Conservation (phyloP, 2,888 invertebrate species). For the Nomada fabriciana region DNA sequence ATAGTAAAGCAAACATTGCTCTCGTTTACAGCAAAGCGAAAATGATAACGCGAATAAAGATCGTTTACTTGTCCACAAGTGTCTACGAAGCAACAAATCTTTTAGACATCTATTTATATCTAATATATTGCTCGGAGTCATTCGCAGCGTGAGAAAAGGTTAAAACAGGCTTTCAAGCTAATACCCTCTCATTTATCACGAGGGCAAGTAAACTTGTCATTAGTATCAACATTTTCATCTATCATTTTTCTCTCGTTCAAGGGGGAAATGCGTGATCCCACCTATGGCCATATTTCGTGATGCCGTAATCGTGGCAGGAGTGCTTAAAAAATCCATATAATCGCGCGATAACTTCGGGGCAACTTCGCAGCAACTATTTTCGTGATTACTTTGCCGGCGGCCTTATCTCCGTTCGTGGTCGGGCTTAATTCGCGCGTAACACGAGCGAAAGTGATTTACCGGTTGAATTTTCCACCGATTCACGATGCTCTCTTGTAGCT, state of each 20-base stretch:
- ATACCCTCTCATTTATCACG: neutral
- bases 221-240: neutral
- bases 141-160: too few species aligned
- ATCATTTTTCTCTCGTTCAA: neutral
- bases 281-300: slow-evolving; percentile 16
- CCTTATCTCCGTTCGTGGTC: slow-evolving; percentile 39
- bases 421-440: slow-evolving; percentile 51
- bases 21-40: too few species aligned
- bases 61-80: too few species aligned
- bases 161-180: neutral
- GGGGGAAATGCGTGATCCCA: neutral
- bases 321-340: slow-evolving; percentile 51
- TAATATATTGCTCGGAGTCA: too few species aligned
- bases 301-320: slow-evolving; percentile 26
- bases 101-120: too few species aligned
- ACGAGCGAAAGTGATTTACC: slow-evolving; percentile 61
- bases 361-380: slow-evolving; percentile 46
- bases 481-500: slow-evolving; percentile 57
- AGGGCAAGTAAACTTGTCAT: neutral
- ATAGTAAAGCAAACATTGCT: too few species aligned
- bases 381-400: slow-evolving; percentile 44
- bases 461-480: slow-evolving; percentile 57
- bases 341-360: slow-evolving; percentile 34
- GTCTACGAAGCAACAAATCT: too few species aligned
- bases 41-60: too few species aligned